Evolutionary conservation across 2,888 invertebrate genomes (phyloP).

Genomic region (Drosophila longiperda): DNA sequence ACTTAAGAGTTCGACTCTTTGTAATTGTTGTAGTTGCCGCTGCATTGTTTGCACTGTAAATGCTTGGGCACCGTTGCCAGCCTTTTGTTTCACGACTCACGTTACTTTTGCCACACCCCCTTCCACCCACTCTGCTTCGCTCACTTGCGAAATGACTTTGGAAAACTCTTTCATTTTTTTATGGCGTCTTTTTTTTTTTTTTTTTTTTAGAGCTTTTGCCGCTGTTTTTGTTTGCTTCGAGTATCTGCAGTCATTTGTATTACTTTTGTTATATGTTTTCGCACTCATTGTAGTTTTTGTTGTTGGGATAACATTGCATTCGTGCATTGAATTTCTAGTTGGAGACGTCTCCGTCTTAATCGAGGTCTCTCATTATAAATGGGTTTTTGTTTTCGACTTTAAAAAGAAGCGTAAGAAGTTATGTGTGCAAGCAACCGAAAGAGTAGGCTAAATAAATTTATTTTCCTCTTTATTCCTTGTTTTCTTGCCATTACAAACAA

Average conservation of each 20-base stretch:
- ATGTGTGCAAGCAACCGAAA: not conserved
- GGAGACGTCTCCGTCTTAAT: slow-evolving; percentile 10
- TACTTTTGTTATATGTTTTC: slow-evolving; percentile 46
- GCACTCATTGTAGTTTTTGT: slow-evolving; percentile 7
- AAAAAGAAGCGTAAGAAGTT: slow-evolving; percentile 15
- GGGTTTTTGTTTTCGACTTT: slow-evolving; percentile 45
- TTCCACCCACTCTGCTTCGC: not conserved
- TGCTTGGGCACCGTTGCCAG: slow-evolving; percentile 10
- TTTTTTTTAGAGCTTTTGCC: slow-evolving; percentile 15
- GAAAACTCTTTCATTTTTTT: slow-evolving; percentile 62
- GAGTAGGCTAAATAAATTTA: slow-evolving; percentile 7
- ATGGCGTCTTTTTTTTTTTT: slow-evolving; percentile 27
- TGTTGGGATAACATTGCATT: slow-evolving; percentile 43
- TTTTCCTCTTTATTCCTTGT: not conserved
- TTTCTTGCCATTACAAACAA: not conserved
- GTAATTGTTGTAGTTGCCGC: slow-evolving; percentile 29
- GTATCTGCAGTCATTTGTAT: slow-evolving; percentile 68
- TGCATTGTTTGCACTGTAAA: slow-evolving; percentile 41
- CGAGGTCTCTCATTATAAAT: slow-evolving; percentile 57
- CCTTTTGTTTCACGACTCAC: slow-evolving; percentile 13
- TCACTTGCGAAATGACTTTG: slow-evolving; percentile 66
- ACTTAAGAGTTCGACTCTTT: slow-evolving; percentile 25
- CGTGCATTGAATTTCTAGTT: slow-evolving; percentile 43
- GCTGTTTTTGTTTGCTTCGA: slow-evolving; percentile 44
- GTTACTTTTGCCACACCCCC: slow-evolving; percentile 10